Base-by-base conservation (phyloP, 2,888 invertebrate genomes). In the Cepaea hortensis region DNA sequence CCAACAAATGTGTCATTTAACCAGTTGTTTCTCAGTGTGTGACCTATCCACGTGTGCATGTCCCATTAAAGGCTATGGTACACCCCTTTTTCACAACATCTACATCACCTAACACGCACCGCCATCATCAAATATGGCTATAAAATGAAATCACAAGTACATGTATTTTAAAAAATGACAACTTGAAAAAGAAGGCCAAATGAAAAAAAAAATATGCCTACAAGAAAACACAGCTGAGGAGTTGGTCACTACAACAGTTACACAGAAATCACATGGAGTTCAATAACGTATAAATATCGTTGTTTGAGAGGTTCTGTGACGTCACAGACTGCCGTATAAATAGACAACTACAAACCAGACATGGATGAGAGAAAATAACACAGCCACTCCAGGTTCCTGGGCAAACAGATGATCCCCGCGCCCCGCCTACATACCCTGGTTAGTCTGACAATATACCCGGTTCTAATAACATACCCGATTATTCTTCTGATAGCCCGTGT, bases 261-360 rank as follows among this genome's bases (percentile, higher is more conserved):
- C 55, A 23, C 18, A 35, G 13, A 23, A 81, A 23, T 23, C 46
- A 68, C 46, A 55, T 70, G 13, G 35, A 55, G 5, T 55, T 11
- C 15, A 23, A 83, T 46, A 75, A n/a, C n/a, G n/a, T 75, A 73
- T 15, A 83, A 61, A 83, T 75, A 75, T 83, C 83, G 83, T 83
- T 83, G 83, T 83, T 75, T 73, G 3, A 83, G 75, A 75, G 46
- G 61, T 13, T n/a, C 73, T 75, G 83, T 75, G 46, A 11, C 4
- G 4, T 70, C 50, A 81, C 50, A 72, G 46, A 81, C 68, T 18
- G 13, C 9, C 9, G n/a, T 79, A 81, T 23, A 46, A 7, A 81
- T 46, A 65, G 15, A 18, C 35, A 65, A 81, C 65, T 23, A 65
- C 15, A 81, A 81, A 81, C 46, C 80, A 80, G 46, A 68, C 20